These are phyloP conservation scores for Melipona quadrifasciata DNA, from an alignment of 1,140 invertebrate genomes.

Conservation along the genomic window DNA sequence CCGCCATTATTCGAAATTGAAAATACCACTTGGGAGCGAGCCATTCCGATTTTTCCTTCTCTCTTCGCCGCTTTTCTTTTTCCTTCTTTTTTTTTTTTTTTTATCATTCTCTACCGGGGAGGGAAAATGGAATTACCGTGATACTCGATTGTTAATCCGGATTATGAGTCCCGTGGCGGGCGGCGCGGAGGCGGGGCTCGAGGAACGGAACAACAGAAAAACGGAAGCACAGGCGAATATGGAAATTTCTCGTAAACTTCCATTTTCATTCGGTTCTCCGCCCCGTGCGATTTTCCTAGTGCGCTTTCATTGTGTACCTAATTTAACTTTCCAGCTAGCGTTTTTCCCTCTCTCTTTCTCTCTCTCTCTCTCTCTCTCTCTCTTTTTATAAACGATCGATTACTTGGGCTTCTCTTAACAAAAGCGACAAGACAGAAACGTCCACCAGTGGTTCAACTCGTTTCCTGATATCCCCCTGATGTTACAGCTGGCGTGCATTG, in stretches of 20 bases:
- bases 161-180: background rate
- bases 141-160: constrained; percentile 41
- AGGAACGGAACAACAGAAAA: background rate
- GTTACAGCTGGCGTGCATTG: background rate
- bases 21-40: constrained; percentile 24
- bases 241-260: constrained; percentile 27
- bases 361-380: background rate
- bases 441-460: background rate
- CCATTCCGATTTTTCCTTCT: background rate
- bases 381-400: background rate
- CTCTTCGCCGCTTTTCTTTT: background rate
- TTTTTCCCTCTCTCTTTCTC: background rate
- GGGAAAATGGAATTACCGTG: constrained; percentile 31
- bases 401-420: background rate
- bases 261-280: background rate
- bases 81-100: background rate
- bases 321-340: background rate
- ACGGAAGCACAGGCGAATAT: background rate
- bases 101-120: background rate
- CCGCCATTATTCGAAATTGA: constrained; percentile 42
- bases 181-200: background rate
- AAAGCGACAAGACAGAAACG: background rate
- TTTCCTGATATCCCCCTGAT: background rate
- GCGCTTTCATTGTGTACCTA: background rate
- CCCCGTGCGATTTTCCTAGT: background rate